Evolutionary conservation across 1,140 invertebrate species (phyloP), one percentile per base, ranked within the genome.

Genomic region (Lepidurus apus): DNA sequence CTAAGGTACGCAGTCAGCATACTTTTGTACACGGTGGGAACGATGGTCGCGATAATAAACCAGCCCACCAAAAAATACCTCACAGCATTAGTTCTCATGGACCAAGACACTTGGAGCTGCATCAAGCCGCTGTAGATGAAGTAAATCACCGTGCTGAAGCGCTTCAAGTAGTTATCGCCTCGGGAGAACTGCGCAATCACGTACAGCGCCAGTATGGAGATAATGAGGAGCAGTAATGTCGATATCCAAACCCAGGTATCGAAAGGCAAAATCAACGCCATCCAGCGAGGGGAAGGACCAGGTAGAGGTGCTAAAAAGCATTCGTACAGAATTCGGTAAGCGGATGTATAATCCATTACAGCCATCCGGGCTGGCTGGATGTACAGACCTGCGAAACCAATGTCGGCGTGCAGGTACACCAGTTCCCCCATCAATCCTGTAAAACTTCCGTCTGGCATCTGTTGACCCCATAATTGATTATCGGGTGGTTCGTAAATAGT

Each of bases 231-330:
- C 17, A 47, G 7, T 6, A 75, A 74, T 9, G 78, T 79, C 21
- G 74, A 74, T 13, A 75, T 24, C 78, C 78, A 79, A 10, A 74
- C 75, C 10, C 44, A 34, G 4, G 24, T 13, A 21, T 42, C 13
- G 80, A 95, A 94, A 1, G 93, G 93, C 77, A 92, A 83, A 81
- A 94, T 91, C 7, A 95, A 85, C 6, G 93, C 91, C 84, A 92
- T 91, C 92, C 93, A 95, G 7, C 7, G 91, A 92, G 82, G 93
- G 92, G 85, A 93, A 90, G 24, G 89, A 89, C 42, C 91, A 84
- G 42, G 92, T 89, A 86, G 93, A 91, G 1, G 93, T 91, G 93
- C 94, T 3, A 95, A 82, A 82, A 95, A 95, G 1, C 93, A 94
- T 74, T 93, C 87, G 82, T 93, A 95, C 82, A 94, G 90, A 0